phyloP scores from a whole-genome alignment of 2,113 vertebrate species.

The Eonycteris spelaea region DNA sequence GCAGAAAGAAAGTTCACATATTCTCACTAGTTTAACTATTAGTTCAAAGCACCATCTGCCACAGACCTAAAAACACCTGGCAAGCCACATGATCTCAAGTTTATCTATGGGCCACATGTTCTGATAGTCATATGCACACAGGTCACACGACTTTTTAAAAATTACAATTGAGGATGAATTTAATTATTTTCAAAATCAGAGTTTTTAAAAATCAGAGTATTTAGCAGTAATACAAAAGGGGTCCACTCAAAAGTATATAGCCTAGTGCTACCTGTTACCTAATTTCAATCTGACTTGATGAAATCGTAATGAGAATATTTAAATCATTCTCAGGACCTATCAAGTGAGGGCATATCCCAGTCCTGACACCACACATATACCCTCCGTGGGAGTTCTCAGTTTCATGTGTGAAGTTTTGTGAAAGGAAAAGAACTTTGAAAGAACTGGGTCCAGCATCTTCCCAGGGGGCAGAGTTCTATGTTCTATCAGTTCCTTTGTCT shows the following conservation, averaged over 20 bases:
- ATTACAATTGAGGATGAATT: neutral
- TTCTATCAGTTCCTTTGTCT: neutral
- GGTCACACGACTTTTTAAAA: neutral
- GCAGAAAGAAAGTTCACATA: neutral
- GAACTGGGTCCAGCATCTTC: neutral
- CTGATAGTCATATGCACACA: neutral
- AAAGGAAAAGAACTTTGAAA: neutral
- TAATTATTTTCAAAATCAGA: neutral
- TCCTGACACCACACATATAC: neutral
- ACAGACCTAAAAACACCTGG: neutral
- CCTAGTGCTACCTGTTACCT: neutral
- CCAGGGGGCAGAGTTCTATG: neutral
- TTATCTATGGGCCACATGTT: neutral
- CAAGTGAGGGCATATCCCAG: neutral
- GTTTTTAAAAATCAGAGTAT: neutral
- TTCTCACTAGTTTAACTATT: neutral
- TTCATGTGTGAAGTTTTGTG: neutral
- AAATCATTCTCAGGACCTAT: neutral
- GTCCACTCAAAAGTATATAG: neutral
- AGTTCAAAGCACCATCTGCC: neutral
- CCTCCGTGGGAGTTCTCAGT: neutral
- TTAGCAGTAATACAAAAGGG: neutral
- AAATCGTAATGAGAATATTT: neutral
- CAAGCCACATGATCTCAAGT: neutral
- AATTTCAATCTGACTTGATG: neutral